Conservation (phyloP, 1,140 invertebrate genomes). For the Lasaia peninsularis region DNA sequence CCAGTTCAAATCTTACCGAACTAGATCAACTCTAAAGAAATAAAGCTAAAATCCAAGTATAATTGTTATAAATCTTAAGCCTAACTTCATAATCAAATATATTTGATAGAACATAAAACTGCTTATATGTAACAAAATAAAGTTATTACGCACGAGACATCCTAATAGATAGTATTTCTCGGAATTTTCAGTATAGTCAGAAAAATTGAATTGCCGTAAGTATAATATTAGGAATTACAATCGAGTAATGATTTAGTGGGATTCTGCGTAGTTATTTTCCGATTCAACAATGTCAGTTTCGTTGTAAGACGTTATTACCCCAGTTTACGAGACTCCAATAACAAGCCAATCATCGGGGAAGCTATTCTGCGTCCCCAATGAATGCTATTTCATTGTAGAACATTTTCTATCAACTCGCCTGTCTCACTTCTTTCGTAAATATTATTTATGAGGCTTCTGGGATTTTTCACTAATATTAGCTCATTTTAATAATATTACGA, state of each 20-base stretch:
- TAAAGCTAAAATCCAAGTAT: no score
- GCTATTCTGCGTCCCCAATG: background rate
- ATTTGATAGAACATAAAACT: no score
- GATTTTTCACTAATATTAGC: background rate
- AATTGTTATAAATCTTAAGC: no score
- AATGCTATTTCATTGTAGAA: background rate
- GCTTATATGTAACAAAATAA: no score
- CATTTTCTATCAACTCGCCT: constrained; percentile 2
- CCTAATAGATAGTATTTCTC: no score
- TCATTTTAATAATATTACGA: background rate
- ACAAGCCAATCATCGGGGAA: background rate
- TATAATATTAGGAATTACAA: no score
- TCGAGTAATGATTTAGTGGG: constrained; percentile 1
- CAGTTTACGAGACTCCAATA: background rate
- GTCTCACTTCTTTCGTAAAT: background rate
- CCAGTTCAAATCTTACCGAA: no score
- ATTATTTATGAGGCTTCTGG: constrained; percentile 9
- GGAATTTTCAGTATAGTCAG: no score
- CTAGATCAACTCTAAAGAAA: no score
- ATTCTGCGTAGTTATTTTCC: background rate
- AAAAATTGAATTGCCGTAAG: no score
- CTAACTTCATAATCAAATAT: no score
- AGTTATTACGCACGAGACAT: no score
- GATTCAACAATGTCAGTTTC: background rate
- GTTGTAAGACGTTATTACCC: background rate